phyloP scores from a whole-genome alignment of 2,888 invertebrate species.

The Trissolcus brochymenae region DNA sequence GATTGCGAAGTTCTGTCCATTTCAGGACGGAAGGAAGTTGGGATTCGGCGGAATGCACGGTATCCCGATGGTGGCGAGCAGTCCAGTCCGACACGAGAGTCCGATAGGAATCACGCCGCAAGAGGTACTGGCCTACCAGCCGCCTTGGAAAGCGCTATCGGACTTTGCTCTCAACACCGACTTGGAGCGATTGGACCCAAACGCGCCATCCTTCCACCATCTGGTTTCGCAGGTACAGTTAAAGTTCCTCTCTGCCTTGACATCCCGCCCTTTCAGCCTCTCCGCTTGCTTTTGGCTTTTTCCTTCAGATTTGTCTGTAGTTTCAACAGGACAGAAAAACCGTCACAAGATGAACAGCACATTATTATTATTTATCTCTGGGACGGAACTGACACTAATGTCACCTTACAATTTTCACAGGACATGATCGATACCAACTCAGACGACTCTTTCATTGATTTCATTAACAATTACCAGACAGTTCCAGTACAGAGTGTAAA shows the following conservation, averaged over 20 bases:
- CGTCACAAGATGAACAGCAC: conserved; percentile 3
- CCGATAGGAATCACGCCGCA: conserved; percentile 90
- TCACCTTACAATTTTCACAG: conserved; percentile 8
- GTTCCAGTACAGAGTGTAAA: background rate
- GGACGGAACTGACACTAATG: background rate
- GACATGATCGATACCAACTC: conserved; percentile 2
- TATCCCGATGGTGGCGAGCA: conserved; percentile 98
- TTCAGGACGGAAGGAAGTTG: conserved; percentile 94
- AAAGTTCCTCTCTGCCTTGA: background rate
- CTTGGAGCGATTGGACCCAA: conserved; percentile 90
- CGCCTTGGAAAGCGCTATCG: conserved; percentile 97
- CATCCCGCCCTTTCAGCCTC: too few relatives aligned
- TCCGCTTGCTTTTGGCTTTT: background rate
- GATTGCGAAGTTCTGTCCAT: conserved; percentile 76
- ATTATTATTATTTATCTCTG: background rate
- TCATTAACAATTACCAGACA: background rate
- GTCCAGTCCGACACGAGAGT: conserved; percentile 93
- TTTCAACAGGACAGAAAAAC: background rate
- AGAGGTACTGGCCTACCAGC: conserved; percentile 95
- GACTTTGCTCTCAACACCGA: conserved; percentile 97
- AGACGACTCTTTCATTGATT: conserved; percentile 4
- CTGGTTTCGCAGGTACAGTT: conserved; percentile 90
- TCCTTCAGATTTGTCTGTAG: background rate
- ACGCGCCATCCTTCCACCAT: conserved; percentile 95
- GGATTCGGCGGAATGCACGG: conserved; percentile 97